phyloP scores from a whole-genome alignment of 2,113 vertebrate species.

The Piprites chloris region DNA sequence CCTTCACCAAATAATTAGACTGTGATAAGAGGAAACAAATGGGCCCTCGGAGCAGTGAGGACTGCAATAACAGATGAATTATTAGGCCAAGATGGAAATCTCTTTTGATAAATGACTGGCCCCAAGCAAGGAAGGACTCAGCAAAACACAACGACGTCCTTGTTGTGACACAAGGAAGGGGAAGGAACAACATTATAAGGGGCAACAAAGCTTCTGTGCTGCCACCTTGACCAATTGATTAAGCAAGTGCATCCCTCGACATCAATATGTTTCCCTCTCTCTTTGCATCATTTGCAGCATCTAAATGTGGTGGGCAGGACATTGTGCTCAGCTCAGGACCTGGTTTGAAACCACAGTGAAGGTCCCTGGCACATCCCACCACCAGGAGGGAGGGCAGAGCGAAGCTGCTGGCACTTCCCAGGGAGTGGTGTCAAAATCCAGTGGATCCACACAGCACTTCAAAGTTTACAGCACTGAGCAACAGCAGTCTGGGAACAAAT shows the following conservation, averaged over 20 bases:
- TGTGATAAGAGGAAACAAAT: slow-evolving; percentile 58
- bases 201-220: neutral
- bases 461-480: neutral
- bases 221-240: neutral
- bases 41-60: neutral
- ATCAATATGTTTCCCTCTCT: neutral
- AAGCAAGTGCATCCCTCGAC: neutral
- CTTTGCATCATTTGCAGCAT: neutral
- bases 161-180: neutral
- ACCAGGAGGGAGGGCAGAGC: neutral
- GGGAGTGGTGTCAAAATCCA: neutral
- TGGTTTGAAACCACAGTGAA: accelerated
- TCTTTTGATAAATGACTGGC: slow-evolving; percentile 57
- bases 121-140: slow-evolving; percentile 42
- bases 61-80: slow-evolving; percentile 55
- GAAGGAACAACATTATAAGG: neutral
- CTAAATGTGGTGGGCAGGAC: neutral
- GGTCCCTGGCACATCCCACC: neutral
- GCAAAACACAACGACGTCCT: slow-evolving; percentile 13
- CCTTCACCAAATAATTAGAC: slow-evolving; percentile 39
- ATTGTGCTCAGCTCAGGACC: neutral
- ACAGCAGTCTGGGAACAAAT: neutral
- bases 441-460: neutral
- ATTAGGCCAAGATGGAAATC: slow-evolving; percentile 66
- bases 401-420: accelerated